Evolutionary conservation across 2,888 invertebrate genomes (phyloP).

Genomic region (Drosophila siamana): DNA sequence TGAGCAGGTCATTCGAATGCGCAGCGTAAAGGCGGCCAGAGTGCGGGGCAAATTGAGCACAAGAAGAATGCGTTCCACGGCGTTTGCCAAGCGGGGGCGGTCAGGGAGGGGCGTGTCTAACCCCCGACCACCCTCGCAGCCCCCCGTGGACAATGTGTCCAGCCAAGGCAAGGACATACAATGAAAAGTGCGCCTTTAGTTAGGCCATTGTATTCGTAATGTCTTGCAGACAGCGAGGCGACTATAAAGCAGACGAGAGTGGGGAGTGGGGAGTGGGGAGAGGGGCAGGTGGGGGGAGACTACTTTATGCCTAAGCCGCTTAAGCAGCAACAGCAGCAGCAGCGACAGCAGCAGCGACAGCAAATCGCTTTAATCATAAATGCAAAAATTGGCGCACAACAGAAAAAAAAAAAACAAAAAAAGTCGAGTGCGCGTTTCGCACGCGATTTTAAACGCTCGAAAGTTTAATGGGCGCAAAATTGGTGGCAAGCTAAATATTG

Average conservation of each 20-base stretch:
- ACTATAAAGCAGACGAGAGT: neutral
- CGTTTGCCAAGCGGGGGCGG: no score
- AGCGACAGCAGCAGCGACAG: conserved; percentile 15
- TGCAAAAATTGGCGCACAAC: conserved; percentile 17
- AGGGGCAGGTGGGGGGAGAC: neutral
- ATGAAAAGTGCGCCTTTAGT: conserved; percentile 24
- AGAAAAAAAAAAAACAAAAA: no score
- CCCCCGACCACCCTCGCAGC: no score
- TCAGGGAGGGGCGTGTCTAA: no score
- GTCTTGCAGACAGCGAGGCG: neutral
- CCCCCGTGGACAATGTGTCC: neutral
- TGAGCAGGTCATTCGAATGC: conserved; percentile 79
- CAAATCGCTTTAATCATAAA: conserved; percentile 25
- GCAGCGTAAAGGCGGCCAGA: conserved; percentile 38
- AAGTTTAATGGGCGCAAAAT: conserved; percentile 24
- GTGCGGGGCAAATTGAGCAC: conserved; percentile 15
- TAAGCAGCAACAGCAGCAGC: conserved; percentile 23
- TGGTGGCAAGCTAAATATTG: conserved; percentile 16
- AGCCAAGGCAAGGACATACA: conserved; percentile 8
- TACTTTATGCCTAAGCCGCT: conserved; percentile 1
- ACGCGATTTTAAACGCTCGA: conserved; percentile 39
- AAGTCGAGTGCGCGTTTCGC: conserved; percentile 22
- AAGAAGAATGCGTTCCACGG: neutral
- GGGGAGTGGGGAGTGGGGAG: neutral
- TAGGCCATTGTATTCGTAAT: conserved; percentile 26